A percentile compares a stretch with the other conserved stretches of the same genome.
These are phyloP conservation scores for Hippocampus zosterae DNA, from an alignment of 2,113 vertebrate genomes.

Conservation along the genomic window DNA sequence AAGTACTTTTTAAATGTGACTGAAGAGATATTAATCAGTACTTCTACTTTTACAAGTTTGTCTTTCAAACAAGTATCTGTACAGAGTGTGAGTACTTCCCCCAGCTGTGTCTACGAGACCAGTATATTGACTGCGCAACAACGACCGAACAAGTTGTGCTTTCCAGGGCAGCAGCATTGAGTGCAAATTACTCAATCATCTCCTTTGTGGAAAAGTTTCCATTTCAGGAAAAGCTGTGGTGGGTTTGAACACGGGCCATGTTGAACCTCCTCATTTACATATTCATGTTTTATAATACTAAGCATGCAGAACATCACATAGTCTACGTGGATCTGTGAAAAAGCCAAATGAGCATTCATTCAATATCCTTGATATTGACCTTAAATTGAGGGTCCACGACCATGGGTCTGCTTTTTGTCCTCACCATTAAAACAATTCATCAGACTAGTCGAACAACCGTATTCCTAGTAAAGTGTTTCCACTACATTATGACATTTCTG, in stretches of 20 bases:
- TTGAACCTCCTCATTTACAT: slow-evolving; percentile 11
- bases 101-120: too few relatives aligned
- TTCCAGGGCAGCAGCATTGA: background rate
- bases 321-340: background rate
- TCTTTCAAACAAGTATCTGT: too few relatives aligned
- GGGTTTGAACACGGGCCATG: background rate
- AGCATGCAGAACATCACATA: background rate
- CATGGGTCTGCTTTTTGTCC: too few relatives aligned
- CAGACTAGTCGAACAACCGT: background rate
- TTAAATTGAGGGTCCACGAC: background rate
- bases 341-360: background rate
- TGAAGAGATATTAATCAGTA: too few relatives aligned
- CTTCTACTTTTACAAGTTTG: too few relatives aligned
- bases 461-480: background rate
- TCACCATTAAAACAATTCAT: too few relatives aligned
- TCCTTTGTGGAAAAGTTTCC: background rate
- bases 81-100: too few relatives aligned
- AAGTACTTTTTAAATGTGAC: too few relatives aligned
- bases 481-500: background rate
- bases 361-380: background rate
- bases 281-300: background rate
- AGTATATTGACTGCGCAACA: too few relatives aligned
- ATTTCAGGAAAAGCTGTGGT: background rate
- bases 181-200: too few relatives aligned
- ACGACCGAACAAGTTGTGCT: too few relatives aligned